Percentiles rank a stretch among this genome's conserved stretches.
phyloP scores from a whole-genome alignment of 2,113 vertebrate species.

The Muscicapa adusta region DNA sequence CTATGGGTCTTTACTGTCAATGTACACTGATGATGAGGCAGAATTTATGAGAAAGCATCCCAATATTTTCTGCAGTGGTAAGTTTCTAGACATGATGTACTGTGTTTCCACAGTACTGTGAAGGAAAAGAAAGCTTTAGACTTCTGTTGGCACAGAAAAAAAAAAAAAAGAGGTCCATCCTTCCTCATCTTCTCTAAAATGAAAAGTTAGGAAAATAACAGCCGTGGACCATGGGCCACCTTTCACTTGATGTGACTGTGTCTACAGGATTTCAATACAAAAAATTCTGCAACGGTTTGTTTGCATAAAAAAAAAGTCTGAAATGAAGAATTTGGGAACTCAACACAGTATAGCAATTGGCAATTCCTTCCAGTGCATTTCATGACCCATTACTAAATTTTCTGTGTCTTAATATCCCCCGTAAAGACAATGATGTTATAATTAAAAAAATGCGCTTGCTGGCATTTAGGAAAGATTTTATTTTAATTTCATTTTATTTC shows the following conservation, averaged over 20 bases:
- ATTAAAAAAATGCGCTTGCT: neutral
- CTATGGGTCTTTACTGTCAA: neutral
- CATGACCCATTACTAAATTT: neutral
- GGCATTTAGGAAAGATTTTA: neutral
- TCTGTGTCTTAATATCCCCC: neutral
- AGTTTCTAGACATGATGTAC: neutral
- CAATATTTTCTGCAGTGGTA: neutral
- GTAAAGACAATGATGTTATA: neutral
- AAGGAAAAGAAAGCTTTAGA: neutral
- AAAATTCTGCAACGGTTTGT: neutral
- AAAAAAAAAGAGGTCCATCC: neutral
- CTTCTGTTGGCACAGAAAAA: neutral
- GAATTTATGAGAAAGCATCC: neutral
- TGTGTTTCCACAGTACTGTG: neutral
- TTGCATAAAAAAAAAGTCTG: neutral
- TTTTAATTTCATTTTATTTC: neutral
- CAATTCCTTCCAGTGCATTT: neutral
- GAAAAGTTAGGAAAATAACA: neutral
- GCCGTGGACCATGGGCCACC: neutral
- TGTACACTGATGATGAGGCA: neutral
- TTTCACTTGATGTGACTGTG: neutral
- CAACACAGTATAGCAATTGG: neutral
- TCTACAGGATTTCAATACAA: accelerated
- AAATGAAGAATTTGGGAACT: neutral
- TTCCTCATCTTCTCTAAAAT: neutral